Evolutionary conservation across 2,797 vertebrate genomes (phyloP).

Genomic region (Acomys russatus): DNA sequence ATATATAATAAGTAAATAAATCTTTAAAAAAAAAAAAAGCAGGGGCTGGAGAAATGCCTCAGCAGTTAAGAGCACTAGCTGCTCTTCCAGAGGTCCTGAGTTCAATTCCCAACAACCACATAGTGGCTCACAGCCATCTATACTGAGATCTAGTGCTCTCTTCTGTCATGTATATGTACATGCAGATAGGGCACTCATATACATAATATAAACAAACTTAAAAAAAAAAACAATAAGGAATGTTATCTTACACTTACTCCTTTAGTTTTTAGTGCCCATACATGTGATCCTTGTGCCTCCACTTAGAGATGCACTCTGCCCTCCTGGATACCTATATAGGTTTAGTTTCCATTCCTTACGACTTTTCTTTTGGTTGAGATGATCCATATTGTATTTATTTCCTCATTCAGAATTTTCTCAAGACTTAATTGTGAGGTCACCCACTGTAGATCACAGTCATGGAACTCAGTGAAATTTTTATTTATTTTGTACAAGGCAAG

Average conservation of each 20-base stretch:
- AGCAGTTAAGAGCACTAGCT: no score
- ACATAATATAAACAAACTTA: no score
- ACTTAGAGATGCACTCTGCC: background rate
- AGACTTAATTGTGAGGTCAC: slow-evolving; percentile 73
- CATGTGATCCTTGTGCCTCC: background rate
- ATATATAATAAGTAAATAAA: no score
- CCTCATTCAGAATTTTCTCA: slow-evolving; percentile 66
- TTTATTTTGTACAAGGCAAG: slow-evolving; percentile 65
- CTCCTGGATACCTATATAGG: background rate
- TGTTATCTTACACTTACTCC: background rate
- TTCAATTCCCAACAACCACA: no score
- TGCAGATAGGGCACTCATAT: no score
- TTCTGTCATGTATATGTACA: no score
- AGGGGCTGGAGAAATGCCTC: no score
- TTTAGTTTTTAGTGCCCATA: slow-evolving; percentile 32
- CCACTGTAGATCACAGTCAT: slow-evolving; percentile 54
- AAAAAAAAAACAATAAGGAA: slow-evolving; percentile 33
- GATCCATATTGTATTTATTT: slow-evolving; percentile 67
- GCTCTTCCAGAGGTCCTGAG: no score
- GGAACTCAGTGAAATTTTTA: slow-evolving; percentile 57
- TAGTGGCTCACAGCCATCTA: no score
- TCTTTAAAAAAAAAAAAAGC: no score
- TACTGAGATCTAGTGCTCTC: no score
- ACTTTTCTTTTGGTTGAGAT: slow-evolving; percentile 50
- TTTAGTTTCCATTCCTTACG: slow-evolving; percentile 27